These are phyloP conservation scores for Clinocottus analis DNA, from an alignment of 2,113 vertebrate genomes.

Conservation along the genomic window DNA sequence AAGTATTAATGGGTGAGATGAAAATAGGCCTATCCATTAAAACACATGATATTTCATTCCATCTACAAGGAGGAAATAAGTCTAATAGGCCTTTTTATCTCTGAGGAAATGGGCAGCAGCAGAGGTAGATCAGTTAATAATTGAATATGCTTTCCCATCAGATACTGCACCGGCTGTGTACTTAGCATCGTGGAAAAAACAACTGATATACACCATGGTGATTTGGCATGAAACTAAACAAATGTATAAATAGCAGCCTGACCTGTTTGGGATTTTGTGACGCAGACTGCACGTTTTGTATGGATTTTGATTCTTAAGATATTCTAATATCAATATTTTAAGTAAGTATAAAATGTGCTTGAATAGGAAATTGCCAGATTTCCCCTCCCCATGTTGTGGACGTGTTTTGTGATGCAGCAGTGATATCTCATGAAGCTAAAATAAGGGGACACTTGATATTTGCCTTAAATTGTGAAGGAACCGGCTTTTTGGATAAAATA, in stretches of 20 bases:
- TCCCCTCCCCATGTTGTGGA: not conserved
- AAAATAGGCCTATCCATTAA: slow-evolving; percentile 89
- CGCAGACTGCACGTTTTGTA: not conserved
- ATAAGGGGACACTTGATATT: not conserved
- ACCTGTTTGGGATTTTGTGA: slow-evolving; percentile 31
- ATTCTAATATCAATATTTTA: not conserved
- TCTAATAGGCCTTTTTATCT: slow-evolving; percentile 84
- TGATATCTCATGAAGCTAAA: not conserved
- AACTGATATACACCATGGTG: slow-evolving; percentile 54
- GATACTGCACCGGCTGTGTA: slow-evolving; percentile 62
- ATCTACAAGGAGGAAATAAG: slow-evolving; percentile 86
- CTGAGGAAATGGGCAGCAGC: slow-evolving; percentile 82
- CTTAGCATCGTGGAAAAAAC: slow-evolving; percentile 49
- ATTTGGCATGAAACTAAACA: slow-evolving; percentile 44
- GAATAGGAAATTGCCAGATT: not conserved
- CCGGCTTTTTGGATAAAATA: not conserved
- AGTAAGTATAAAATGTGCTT: not conserved
- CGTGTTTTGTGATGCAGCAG: not conserved
- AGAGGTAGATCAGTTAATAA: slow-evolving; percentile 82
- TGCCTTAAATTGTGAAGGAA: not conserved
- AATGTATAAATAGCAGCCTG: slow-evolving; percentile 47
- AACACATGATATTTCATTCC: slow-evolving; percentile 85
- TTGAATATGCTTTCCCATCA: slow-evolving; percentile 75
- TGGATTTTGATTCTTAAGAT: not conserved
- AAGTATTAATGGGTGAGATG: slow-evolving; percentile 87